phyloP scores from a whole-genome alignment of 1,140 invertebrate species.

The Conus ventricosus region DNA sequence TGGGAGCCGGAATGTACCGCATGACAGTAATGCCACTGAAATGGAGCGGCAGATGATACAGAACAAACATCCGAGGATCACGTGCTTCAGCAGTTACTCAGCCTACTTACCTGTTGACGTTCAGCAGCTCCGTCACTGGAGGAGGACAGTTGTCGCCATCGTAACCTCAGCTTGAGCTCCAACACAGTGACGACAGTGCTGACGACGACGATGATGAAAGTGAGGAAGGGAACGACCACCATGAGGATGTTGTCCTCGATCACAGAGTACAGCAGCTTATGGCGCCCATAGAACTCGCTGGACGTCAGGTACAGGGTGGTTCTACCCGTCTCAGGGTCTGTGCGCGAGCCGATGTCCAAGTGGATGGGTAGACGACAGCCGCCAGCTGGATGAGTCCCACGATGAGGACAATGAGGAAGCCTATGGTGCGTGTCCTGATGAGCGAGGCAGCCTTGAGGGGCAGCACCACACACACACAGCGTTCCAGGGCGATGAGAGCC shows the following conservation, averaged over 20 bases:
- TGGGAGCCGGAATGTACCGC: too few relatives aligned
- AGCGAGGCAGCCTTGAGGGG: slow-evolving; percentile 3
- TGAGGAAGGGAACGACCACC: not conserved
- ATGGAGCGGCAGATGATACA: too few relatives aligned
- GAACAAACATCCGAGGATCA: too few relatives aligned
- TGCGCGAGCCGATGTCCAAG: not conserved
- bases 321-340: not conserved
- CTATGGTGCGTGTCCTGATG: slow-evolving; percentile 1
- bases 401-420: not conserved
- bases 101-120: not conserved
- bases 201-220: not conserved
- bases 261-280: not conserved
- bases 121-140: not conserved
- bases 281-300: not conserved
- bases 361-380: not conserved
- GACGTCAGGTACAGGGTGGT: not conserved
- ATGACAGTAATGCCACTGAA: too few relatives aligned
- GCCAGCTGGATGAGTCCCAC: not conserved
- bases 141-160: not conserved
- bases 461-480: slow-evolving; percentile 18
- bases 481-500: slow-evolving; percentile 8
- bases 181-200: slow-evolving; percentile 25
- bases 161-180: not conserved
- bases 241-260: not conserved
- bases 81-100: too few relatives aligned